Percentiles rank a stretch among this genome's conserved stretches.
phyloP scores from a whole-genome alignment of 2,888 invertebrate genomes.

The Helicoverpa assulta region DNA sequence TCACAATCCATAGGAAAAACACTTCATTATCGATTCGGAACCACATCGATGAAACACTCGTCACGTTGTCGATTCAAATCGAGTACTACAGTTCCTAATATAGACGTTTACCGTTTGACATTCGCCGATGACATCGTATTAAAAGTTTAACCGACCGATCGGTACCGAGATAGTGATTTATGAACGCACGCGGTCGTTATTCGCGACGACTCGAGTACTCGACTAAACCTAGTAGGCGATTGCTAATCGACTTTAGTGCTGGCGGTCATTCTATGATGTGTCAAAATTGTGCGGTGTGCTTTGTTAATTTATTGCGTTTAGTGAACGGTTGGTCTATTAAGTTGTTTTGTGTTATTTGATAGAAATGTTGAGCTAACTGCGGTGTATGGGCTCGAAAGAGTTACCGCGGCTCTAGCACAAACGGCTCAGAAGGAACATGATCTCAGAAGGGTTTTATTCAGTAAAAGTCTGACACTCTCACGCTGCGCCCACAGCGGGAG shows the following conservation, averaged over 20 bases:
- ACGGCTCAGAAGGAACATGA: no score
- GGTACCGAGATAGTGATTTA: constrained; percentile 60
- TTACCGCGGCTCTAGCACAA: no score
- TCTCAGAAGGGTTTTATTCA: no score
- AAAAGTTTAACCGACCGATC: constrained; percentile 65
- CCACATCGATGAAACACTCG: constrained; percentile 25
- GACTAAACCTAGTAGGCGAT: constrained; percentile 53
- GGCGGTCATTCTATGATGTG: constrained; percentile 44
- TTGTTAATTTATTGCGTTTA: constrained; percentile 34
- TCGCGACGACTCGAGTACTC: constrained; percentile 49
- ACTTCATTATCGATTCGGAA: constrained; percentile 12
- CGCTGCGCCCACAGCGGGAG: no score
- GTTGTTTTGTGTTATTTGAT: background rate
- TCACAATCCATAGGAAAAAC: background rate
- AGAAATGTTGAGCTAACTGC: no score
- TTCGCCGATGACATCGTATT: constrained; percentile 67
- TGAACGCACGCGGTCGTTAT: constrained; percentile 57
- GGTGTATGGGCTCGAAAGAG: no score
- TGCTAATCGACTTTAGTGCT: constrained; percentile 53
- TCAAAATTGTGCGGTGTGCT: constrained; percentile 24
- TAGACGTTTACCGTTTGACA: constrained; percentile 63
- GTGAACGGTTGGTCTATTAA: constrained; percentile 11
- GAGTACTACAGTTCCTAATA: constrained; percentile 38
- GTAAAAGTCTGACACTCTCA: no score
- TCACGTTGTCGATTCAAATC: constrained; percentile 46